Base-by-base conservation (phyloP, 2,797 vertebrate species). In the Dipus sagitta region DNA sequence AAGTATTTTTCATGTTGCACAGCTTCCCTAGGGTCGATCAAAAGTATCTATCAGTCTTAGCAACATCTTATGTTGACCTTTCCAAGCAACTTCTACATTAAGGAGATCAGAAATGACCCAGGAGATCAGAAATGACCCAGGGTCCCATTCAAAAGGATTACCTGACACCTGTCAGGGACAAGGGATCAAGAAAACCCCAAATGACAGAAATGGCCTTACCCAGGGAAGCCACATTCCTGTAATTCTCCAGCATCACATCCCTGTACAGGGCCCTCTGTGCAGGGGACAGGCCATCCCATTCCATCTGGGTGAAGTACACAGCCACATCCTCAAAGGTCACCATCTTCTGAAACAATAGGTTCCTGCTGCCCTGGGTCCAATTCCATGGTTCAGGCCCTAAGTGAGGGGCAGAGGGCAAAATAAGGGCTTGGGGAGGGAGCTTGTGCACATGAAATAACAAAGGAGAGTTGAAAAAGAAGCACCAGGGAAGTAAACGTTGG, bases 211-310 rank as follows among this genome's bases (percentile, higher is more conserved):
- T n/a, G 58, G 34, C 52, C 97, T 97, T 97, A 97, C 97, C 97
- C 65, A 97, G 67, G 26, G 97, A 96, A 54, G 86, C 90, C 94
- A 97, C 87, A 86, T 96, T 96, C 72, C 93, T 94, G 72, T 96
- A 97, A 74, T 97, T 97, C 93, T 97, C 97, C 97, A 97, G 96
- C 97, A 97, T 97, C 60, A 97, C 97, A 47, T 97, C 97, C 96
- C 95, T 97, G 95, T 97, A 97, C 86, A 97, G 84, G 26, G 90
- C 80, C 75, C 94, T 96, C 94, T 97, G 97, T 72, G 92, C 92
- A 64, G 90, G 80, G 62, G 96, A 97, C 68, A 97, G 94, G 71
- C 80, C 71, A 47, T 89, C 88, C 97, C 97, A 97, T 77, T 97
- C 96, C 6, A 60, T 68, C 89, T 78, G 93, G 52, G 96, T 97